These are phyloP conservation scores for Ligdia adustata DNA, from an alignment of 2,888 invertebrate species.

Conservation along the genomic window DNA sequence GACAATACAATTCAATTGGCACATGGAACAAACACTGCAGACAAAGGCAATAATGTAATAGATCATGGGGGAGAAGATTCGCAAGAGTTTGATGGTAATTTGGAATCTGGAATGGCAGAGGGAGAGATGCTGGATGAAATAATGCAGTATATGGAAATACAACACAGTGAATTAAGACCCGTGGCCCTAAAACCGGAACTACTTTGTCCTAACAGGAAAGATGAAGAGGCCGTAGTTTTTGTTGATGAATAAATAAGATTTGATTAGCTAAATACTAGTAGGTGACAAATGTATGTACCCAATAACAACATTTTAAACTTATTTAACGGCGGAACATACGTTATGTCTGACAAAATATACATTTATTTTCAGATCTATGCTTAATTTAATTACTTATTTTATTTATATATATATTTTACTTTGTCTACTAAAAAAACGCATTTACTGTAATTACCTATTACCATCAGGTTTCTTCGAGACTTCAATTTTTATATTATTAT, in stretches of 20 bases:
- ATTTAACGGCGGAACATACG: too few relatives aligned
- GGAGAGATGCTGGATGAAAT: conserved; percentile 8
- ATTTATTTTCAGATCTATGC: too few relatives aligned
- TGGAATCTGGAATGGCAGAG: conserved; percentile 19
- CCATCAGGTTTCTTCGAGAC: too few relatives aligned
- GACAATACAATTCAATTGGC: conserved; percentile 5
- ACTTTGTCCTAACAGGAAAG: conserved; percentile 63
- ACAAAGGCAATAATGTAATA: conserved; percentile 7
- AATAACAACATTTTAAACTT: too few relatives aligned
- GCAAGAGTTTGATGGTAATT: not conserved
- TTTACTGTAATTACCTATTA: too few relatives aligned
- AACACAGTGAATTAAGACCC: conserved; percentile 44
- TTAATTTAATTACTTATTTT: too few relatives aligned
- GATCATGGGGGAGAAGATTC: conserved; percentile 5
- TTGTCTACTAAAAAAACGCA: too few relatives aligned
- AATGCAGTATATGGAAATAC: conserved; percentile 8
- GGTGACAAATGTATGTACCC: too few relatives aligned
- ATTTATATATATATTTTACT: too few relatives aligned
- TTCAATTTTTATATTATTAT: too few relatives aligned
- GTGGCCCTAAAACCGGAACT: conserved; percentile 51
- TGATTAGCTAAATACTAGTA: not conserved
- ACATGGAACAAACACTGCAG: not conserved
- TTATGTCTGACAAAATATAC: too few relatives aligned
- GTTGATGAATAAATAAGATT: conserved; percentile 47
- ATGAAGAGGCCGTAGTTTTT: conserved; percentile 64